These are phyloP conservation scores for Okapia johnstoni DNA, from an alignment of 2,113 vertebrate genomes.

Conservation along the genomic window DNA sequence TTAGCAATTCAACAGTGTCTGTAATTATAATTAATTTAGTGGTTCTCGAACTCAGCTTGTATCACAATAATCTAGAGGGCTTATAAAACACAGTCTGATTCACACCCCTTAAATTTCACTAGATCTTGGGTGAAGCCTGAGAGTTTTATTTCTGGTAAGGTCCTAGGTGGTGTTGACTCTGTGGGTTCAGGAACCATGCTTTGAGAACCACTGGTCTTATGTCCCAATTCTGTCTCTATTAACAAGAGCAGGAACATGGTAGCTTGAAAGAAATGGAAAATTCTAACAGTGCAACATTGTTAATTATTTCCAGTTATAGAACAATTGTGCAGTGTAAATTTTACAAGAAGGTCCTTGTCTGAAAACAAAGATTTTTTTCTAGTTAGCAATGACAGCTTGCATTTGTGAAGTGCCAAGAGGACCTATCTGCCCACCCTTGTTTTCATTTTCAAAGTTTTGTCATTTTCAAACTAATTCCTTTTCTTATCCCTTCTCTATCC, in stretches of 20 bases:
- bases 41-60: background rate
- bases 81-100: background rate
- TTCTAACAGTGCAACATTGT: slow-evolving; percentile 2
- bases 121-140: background rate
- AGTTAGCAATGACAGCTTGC: background rate
- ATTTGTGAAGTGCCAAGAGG: background rate
- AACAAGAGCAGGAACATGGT: background rate
- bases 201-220: background rate
- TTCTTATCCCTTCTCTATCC: background rate
- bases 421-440: background rate
- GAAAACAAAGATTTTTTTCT: slow-evolving; percentile 45
- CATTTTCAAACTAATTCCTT: background rate
- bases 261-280: background rate
- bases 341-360: slow-evolving; percentile 56
- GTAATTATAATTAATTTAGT: background rate
- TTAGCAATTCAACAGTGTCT: background rate
- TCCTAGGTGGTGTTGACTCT: background rate
- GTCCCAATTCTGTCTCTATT: background rate
- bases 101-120: background rate
- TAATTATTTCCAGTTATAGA: slow-evolving; percentile 21
- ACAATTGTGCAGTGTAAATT: slow-evolving; percentile 54
- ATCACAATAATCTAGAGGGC: background rate
- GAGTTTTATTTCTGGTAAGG: background rate
- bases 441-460: slow-evolving; percentile 27
- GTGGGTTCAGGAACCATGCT: background rate